Conservation (phyloP, 2,797 vertebrate species). For the Paratrypauchen microcephalus region DNA sequence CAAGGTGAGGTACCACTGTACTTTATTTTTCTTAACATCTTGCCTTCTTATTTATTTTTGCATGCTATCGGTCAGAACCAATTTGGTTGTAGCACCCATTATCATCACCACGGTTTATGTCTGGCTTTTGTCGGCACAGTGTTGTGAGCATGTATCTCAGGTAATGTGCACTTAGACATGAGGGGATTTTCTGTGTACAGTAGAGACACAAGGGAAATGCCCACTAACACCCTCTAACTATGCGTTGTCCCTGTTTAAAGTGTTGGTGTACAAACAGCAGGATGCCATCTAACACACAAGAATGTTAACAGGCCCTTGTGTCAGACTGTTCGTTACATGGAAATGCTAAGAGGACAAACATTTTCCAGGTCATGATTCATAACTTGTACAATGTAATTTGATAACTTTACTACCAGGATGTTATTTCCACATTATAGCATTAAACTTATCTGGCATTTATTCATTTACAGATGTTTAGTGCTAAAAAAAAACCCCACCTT, state of each 20-base stretch:
- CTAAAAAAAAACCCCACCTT: neutral
- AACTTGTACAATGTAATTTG: neutral
- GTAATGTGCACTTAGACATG: conserved; percentile 24
- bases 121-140: conserved; percentile 30
- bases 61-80: neutral
- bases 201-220: conserved; percentile 43
- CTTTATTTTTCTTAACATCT: conserved; percentile 53
- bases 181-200: conserved; percentile 42
- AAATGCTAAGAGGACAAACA: conserved; percentile 21
- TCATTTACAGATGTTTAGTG: neutral
- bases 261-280: conserved; percentile 40
- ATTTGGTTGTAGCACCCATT: conserved; percentile 27
- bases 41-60: conserved; percentile 9
- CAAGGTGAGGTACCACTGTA: too few species aligned
- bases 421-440: neutral
- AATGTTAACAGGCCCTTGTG: conserved; percentile 10
- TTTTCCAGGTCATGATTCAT: neutral
- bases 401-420: neutral
- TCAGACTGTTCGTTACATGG: conserved; percentile 11
- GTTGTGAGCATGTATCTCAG: conserved; percentile 24
- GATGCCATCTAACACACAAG: conserved; percentile 17
- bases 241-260: conserved; percentile 31
- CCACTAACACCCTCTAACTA: conserved; percentile 39
- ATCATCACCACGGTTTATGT: conserved; percentile 4
- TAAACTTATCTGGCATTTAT: neutral